Evolutionary conservation across 1,140 invertebrate species (phyloP).

Genomic region (Patella vulgata): DNA sequence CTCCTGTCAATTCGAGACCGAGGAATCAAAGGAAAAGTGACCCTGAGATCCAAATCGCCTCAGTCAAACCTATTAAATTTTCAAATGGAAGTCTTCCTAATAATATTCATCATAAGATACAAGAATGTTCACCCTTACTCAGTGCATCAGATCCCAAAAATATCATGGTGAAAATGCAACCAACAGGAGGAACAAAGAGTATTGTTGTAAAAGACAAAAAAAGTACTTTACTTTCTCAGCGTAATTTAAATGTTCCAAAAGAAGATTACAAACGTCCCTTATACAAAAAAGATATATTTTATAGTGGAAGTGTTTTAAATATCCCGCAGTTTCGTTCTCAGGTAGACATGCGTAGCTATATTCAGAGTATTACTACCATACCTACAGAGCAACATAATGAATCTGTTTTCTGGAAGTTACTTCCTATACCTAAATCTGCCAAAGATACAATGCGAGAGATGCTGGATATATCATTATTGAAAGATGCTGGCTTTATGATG

Average conservation of each 20-base stretch:
- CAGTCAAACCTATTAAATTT: neutral
- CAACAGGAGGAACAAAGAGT: too few species aligned
- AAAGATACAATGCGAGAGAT: conserved; percentile 75
- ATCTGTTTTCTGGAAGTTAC: conserved; percentile 71
- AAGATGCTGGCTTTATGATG: conserved; percentile 50
- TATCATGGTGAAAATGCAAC: too few species aligned
- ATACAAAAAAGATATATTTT: conserved; percentile 97
- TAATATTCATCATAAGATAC: conserved; percentile 20
- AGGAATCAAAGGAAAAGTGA: conserved; percentile 16
- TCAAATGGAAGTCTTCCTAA: conserved; percentile 25
- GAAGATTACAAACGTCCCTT: conserved; percentile 83
- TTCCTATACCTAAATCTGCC: conserved; percentile 80
- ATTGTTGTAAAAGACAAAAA: too few species aligned
- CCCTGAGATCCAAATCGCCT: neutral
- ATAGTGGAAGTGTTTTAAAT: conserved; percentile 92
- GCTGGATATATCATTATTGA: conserved; percentile 91
- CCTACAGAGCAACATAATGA: conserved; percentile 45
- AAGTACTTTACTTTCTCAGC: neutral
- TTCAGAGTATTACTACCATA: conserved; percentile 63
- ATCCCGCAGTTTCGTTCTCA: conserved; percentile 89
- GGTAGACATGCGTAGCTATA: conserved; percentile 78
- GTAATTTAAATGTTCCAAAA: conserved; percentile 39
- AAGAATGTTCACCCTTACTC: conserved; percentile 12
- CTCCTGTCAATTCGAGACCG: neutral
- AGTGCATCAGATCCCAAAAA: neutral